Percentiles rank a stretch among this genome's conserved stretches.
phyloP scores from a whole-genome alignment of 92 coral and sea anemone genomes.

The Epizoanthus rinbou region DNA sequence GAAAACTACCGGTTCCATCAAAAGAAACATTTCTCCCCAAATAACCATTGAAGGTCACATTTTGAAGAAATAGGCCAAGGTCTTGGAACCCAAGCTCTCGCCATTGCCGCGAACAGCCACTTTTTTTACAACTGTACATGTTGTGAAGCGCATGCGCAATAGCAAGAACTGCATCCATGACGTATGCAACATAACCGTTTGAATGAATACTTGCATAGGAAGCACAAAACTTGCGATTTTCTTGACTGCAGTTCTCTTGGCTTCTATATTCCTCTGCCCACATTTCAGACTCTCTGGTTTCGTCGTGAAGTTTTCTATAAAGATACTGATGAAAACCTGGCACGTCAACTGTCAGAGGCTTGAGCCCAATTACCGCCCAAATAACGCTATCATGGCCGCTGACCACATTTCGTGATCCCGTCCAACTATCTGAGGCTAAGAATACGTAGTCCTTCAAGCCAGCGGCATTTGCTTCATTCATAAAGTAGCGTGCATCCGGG shows the following conservation, averaged over 20 bases:
- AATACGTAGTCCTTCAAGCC: constrained; percentile 61
- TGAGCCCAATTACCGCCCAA: constrained; percentile 60
- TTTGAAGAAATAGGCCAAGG: constrained; percentile 53
- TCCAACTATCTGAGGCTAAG: constrained; percentile 77
- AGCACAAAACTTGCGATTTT: constrained; percentile 12
- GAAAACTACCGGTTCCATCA: constrained; percentile 48
- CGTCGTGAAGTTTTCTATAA: background rate
- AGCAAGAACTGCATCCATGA: constrained; percentile 77
- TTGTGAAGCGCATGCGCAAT: constrained; percentile 75
- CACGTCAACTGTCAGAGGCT: constrained; percentile 42
- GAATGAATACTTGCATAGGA: constrained; percentile 43
- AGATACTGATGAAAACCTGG: constrained; percentile 43
- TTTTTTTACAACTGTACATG: constrained; percentile 59
- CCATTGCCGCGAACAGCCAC: constrained; percentile 43
- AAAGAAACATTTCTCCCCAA: constrained; percentile 49
- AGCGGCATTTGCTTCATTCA: constrained; percentile 59
- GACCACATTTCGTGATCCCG: constrained; percentile 61
- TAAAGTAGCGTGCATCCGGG: constrained; percentile 70
- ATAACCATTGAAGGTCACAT: constrained; percentile 54
- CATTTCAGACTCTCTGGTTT: constrained; percentile 1
- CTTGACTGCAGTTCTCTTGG: constrained; percentile 21
- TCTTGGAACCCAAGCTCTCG: constrained; percentile 35
- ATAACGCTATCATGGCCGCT: constrained; percentile 52
- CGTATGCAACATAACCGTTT: constrained; percentile 70
- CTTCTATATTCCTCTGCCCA: constrained; percentile 55